phyloP scores from a whole-genome alignment of 2,797 vertebrate genomes.

The Hapalemur alaotrensis region DNA sequence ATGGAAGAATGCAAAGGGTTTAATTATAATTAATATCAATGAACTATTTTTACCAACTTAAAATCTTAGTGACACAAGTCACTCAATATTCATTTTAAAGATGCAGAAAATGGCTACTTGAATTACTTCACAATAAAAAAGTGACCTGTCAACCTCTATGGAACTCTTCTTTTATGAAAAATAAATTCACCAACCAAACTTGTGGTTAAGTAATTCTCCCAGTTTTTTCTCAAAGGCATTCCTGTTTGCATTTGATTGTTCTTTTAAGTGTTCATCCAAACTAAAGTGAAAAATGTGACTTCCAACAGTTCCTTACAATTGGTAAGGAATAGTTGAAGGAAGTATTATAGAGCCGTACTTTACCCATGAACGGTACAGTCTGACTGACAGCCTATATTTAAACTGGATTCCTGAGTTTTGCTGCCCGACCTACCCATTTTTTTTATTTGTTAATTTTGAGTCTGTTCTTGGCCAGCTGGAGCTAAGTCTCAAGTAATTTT shows the following conservation, averaged over 20 bases:
- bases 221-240: not conserved
- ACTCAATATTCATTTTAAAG: constrained; percentile 26
- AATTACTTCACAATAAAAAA: not conserved
- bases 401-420: not conserved
- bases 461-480: not conserved
- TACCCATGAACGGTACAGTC: not conserved
- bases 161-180: not conserved
- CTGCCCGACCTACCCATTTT: not conserved
- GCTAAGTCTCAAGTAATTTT: not conserved
- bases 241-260: not conserved
- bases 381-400: not conserved
- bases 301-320: not conserved
- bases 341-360: not conserved
- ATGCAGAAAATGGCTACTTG: not conserved
- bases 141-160: not conserved
- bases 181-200: not conserved
- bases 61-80: not conserved
- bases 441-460: not conserved
- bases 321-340: not conserved
- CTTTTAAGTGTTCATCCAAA: not conserved
- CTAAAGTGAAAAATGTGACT: not conserved
- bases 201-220: not conserved
- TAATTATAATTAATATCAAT: not conserved
- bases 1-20: not conserved
- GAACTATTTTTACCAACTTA: not conserved